These are phyloP conservation scores for Myotis davidii DNA, from an alignment of 2,113 vertebrate genomes.

Conservation along the genomic window DNA sequence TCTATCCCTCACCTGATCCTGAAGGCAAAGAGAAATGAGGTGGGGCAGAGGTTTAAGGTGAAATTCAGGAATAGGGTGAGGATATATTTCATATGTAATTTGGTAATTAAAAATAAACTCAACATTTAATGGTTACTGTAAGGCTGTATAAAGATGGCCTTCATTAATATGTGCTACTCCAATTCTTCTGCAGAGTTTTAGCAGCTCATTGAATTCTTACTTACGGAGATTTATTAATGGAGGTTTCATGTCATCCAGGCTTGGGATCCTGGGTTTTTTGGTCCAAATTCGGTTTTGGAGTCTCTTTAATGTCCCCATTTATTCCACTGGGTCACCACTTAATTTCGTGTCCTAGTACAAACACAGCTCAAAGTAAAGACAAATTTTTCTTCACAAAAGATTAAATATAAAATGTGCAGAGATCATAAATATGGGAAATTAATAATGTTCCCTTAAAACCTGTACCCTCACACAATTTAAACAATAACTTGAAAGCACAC, in stretches of 20 bases:
- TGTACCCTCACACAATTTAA: constrained; percentile 27
- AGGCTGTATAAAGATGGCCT: background rate
- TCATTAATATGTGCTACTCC: background rate
- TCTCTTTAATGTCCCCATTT: constrained; percentile 86
- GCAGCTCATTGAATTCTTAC: constrained; percentile 62
- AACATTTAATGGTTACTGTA: constrained; percentile 28
- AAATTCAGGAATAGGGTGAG: background rate
- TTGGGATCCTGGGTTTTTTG: constrained; percentile 82
- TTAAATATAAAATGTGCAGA: constrained; percentile 22
- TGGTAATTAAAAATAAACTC: background rate
- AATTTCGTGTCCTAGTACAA: constrained; percentile 82
- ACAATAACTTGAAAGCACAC: background rate
- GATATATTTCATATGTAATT: constrained; percentile 24
- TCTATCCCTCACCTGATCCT: background rate
- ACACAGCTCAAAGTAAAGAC: constrained; percentile 53
- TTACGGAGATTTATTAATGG: constrained; percentile 80
- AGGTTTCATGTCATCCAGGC: constrained; percentile 82
- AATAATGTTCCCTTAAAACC: constrained; percentile 28
- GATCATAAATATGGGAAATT: constrained; percentile 44
- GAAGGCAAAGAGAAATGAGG: background rate
- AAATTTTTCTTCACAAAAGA: constrained; percentile 52
- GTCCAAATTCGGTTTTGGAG: constrained; percentile 87
- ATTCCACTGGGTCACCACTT: constrained; percentile 81
- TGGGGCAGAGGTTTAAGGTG: too few relatives aligned
- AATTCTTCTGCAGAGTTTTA: background rate